Evolutionary conservation across 1,140 invertebrate species (phyloP), one percentile per base, ranked within the genome.

Genomic region (Diorhabda sublineata): DNA sequence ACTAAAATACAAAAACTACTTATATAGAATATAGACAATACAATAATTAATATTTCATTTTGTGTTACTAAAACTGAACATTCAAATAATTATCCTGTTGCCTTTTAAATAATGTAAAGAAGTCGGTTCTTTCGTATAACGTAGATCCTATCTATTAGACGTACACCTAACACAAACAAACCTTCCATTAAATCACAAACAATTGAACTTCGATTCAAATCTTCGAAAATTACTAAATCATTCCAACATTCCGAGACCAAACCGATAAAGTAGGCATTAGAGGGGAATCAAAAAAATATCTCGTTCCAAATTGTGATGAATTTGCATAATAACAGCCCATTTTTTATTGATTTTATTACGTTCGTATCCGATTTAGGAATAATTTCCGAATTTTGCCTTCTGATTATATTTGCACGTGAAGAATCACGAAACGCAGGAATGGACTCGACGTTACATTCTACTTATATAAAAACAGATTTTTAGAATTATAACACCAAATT

Each of bases 161-260:
- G 47, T 52, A 52, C n/a, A 52, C 6, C 47, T 52, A 52, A 52
- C 47, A 52, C 47, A 52, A 52, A 52, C 47, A 6, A 8, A 8
- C 47, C n/a, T 8, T 52, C n/a, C 26, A 26, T 26, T 8, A 52
- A 52, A 52, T 52, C 47, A 6, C 47, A 52, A 52, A 52, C 47
- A 52, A 52, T 52, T 52, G 47, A 52, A 52, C 47, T n/a, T 8
- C 47, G 47, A 52, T 52, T 52, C 47, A 52, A 52, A 52, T 52
- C 47, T 52, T 52, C 47, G 47, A 52, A 52, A 52, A 52, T 52
- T 52, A 52, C 47, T 52, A 52, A 52, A 52, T 52, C 47, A 52
- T 52, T 52, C 47, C n/a, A 8, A 52, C 47, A 52, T 52, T 52
- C 47, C 47, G 47, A 52, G 47, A 52, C 47, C 47, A 52, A 52